A percentile compares a stretch with the other conserved stretches of the same genome.
phyloP scores from a whole-genome alignment of 2,797 vertebrate genomes.

The Staurois parvus region DNA sequence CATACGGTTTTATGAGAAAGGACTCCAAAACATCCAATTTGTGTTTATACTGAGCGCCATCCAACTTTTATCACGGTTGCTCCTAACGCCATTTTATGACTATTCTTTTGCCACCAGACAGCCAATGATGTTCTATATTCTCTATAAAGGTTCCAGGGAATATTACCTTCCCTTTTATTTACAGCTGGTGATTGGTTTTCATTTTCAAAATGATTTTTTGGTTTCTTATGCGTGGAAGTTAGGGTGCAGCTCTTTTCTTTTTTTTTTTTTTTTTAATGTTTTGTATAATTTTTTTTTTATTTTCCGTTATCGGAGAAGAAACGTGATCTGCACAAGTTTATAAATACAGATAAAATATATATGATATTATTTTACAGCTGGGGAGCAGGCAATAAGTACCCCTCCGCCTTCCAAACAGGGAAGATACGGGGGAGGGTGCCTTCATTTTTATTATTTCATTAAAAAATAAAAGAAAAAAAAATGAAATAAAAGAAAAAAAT shows the following conservation, averaged over 20 bases:
- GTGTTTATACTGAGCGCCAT: constrained; percentile 8
- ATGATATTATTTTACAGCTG: constrained; percentile 58
- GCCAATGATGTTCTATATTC: neutral
- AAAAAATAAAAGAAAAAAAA: constrained; percentile 45
- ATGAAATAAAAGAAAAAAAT: neutral
- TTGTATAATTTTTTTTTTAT: constrained; percentile 39
- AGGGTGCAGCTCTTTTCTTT: constrained; percentile 42
- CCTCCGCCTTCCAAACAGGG: constrained; percentile 11
- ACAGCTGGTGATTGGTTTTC: constrained; percentile 32
- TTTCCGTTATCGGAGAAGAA: constrained; percentile 33
- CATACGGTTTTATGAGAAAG: neutral
- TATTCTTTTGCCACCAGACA: constrained; percentile 22
- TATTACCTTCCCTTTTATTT: constrained; percentile 11
- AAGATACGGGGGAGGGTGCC: constrained; percentile 37
- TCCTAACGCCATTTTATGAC: constrained; percentile 4
- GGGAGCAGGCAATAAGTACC: constrained; percentile 57
- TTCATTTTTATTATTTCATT: constrained; percentile 60
- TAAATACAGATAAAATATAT: constrained; percentile 48
- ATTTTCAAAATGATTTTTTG: constrained; percentile 2
- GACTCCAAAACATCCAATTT: neutral
- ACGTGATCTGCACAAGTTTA: constrained; percentile 52
- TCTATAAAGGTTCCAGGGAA: neutral
- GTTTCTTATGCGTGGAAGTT: constrained; percentile 13
- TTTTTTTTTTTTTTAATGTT: constrained; percentile 43
- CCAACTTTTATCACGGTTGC: constrained; percentile 7